Evolutionary conservation across 2,797 vertebrate species (phyloP).

Genomic region (Oreochromis mossambicus): DNA sequence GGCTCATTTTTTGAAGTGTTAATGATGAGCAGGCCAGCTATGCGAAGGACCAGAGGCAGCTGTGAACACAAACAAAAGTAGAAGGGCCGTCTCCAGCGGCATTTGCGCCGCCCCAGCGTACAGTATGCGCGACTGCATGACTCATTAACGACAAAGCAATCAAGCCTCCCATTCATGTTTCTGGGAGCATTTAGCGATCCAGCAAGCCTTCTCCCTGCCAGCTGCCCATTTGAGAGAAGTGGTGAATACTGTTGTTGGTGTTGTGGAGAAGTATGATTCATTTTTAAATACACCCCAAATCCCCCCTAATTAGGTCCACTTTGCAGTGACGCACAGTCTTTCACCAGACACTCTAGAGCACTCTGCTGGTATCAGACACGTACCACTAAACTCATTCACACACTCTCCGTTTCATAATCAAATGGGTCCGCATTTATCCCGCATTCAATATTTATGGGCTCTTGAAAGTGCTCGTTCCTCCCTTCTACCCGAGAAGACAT

Average conservation of each 20-base stretch:
- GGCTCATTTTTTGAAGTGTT: background rate
- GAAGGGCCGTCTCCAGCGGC: slow-evolving; percentile 9
- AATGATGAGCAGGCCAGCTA: background rate
- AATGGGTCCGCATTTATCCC: slow-evolving; percentile 52
- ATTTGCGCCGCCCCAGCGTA: slow-evolving; percentile 1
- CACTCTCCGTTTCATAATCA: slow-evolving; percentile 44
- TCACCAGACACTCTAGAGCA: slow-evolving; percentile 42
- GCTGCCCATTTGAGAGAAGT: slow-evolving; percentile 57
- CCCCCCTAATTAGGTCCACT: slow-evolving; percentile 63
- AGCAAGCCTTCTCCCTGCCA: slow-evolving; percentile 51
- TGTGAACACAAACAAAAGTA: background rate
- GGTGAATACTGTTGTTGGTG: slow-evolving; percentile 47
- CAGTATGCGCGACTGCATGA: slow-evolving; percentile 34
- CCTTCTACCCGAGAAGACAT: slow-evolving; percentile 30
- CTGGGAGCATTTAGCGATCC: slow-evolving; percentile 36
- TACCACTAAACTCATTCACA: slow-evolving; percentile 34
- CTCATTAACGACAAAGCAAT: slow-evolving; percentile 65
- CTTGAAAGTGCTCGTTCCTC: slow-evolving; percentile 39
- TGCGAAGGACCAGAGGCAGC: background rate
- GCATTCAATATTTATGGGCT: slow-evolving; percentile 61
- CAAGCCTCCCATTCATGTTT: slow-evolving; percentile 60
- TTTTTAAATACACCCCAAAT: slow-evolving; percentile 56
- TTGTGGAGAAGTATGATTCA: slow-evolving; percentile 37
- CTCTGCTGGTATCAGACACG: slow-evolving; percentile 32
- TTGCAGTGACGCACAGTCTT: slow-evolving; percentile 37